Evolutionary conservation across 2,888 invertebrate genomes (phyloP), one percentile per base, ranked within the genome.

Genomic region (Tanytarsus gracilentus): DNA sequence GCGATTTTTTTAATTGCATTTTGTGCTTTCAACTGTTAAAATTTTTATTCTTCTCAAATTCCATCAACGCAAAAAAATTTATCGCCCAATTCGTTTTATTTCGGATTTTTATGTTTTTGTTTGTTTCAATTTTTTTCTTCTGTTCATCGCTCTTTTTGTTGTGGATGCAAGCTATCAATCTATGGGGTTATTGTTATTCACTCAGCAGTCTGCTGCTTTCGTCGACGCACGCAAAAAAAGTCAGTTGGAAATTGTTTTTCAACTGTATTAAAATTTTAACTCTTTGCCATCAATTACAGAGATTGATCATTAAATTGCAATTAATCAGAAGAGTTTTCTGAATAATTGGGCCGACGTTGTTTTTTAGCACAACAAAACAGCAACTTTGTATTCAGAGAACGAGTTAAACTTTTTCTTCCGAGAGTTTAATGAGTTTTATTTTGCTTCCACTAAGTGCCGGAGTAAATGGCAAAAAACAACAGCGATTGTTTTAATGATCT

Each of bases 261-360:
- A 21, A 27, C 14, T 16, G 52, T 25, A 55, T 39, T 55, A 14
- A 58, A 48, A 58, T 30, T 48, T 29, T 26, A 48, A 40, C 44
- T 44, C 11, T 44, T 49, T 30, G 40, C 58, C 30, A 23, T 44
- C 58, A 58, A 58, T 58, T 58, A 58, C 58, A 58, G 58, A 26
- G 58, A 58, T 58, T 58, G 58, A 58, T 58, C 48, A 58, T 58
- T 58, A 58, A 58, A 58, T 26, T 58, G 58, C 58, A 58, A 58
- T 48, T 58, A 58, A 58, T 44, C 58, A 48, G 58, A n/a, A n/a
- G n/a, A n/a, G n/a, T n/a, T n/a, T n/a, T n/a, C n/a, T n/a, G 11
- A 44, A 48, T 58, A 44, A 58, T 58, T 48, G 18, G 16, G 48
- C 30, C 48, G 26, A 58, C 48, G 58, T 11, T 39, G 25, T 55